Conservation (phyloP, 2,113 vertebrate genomes). For the Cyrtonyx montezumae region DNA sequence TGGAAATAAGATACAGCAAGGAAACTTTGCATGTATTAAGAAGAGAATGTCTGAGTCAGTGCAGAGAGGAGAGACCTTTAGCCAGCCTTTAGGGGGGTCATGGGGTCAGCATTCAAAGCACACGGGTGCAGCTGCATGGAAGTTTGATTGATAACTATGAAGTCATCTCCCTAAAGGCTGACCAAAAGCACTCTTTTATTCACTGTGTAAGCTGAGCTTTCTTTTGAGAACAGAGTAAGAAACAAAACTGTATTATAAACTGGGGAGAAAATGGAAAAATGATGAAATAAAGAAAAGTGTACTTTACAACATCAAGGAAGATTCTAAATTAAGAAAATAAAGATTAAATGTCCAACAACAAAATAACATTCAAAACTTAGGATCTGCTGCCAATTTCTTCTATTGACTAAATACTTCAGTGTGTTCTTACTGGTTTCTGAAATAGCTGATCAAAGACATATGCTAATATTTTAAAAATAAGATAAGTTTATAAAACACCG, state of each 20-base stretch:
- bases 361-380: not conserved
- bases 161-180: not conserved
- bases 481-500: not conserved
- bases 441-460: not conserved
- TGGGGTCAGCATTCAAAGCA: conserved; percentile 17
- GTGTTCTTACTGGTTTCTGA: not conserved
- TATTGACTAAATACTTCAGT: not conserved
- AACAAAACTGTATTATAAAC: not conserved
- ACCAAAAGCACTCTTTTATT: not conserved
- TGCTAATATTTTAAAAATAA: not conserved
- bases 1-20: not conserved
- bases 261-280: not conserved
- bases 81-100: not conserved
- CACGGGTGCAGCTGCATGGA: not conserved
- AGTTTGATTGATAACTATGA: conserved; percentile 11
- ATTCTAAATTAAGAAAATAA: not conserved
- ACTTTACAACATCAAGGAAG: not conserved
- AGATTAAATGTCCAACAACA: not conserved
- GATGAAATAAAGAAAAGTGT: not conserved
- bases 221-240: not conserved
- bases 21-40: not conserved
- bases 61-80: not conserved
- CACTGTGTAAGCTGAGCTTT: not conserved
- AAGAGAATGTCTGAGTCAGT: not conserved
- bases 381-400: not conserved